Percentiles rank a stretch among this genome's conserved stretches.
Conservation (phyloP, 1,140 invertebrate genomes). For the Drosophila melanica region DNA sequence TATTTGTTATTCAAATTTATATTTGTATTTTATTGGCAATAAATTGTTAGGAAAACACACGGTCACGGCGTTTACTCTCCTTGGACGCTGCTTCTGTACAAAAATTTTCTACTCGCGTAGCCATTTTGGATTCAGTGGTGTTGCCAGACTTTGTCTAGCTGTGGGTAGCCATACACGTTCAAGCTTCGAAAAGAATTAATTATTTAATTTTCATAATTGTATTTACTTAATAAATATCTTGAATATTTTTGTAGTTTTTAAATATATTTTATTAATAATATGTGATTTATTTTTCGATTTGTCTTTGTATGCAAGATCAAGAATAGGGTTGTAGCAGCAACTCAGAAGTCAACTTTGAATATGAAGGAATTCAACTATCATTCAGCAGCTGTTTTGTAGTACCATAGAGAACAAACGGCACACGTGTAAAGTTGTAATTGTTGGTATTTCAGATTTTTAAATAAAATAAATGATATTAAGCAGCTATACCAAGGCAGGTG, state of each 20-base stretch:
- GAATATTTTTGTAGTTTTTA: neutral
- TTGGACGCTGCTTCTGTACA: constrained; percentile 72
- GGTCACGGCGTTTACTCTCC: constrained; percentile 71
- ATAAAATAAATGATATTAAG: constrained; percentile 50
- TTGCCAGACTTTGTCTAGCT: constrained; percentile 24
- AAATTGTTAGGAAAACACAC: constrained; percentile 64
- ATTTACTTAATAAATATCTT: neutral
- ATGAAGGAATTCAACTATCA: constrained; percentile 9
- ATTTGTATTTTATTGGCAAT: constrained; percentile 56
- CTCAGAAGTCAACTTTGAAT: neutral
- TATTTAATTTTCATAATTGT: neutral
- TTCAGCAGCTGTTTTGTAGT: constrained; percentile 39
- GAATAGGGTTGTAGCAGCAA: constrained; percentile 9
- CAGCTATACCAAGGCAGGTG: constrained; percentile 66
- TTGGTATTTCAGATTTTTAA: constrained; percentile 8
- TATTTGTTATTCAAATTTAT: constrained; percentile 49
- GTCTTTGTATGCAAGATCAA: neutral
- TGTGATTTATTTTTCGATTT: neutral
- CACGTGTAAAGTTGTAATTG: constrained; percentile 49
- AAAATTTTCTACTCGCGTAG: constrained; percentile 65
- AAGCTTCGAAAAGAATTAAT: neutral
- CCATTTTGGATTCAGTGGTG: constrained; percentile 66
- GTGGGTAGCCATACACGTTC: constrained; percentile 23
- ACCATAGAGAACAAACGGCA: constrained; percentile 15
- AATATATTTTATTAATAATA: neutral